Conservation (phyloP, 2,113 vertebrate genomes). For the Amia ocellicauda region DNA sequence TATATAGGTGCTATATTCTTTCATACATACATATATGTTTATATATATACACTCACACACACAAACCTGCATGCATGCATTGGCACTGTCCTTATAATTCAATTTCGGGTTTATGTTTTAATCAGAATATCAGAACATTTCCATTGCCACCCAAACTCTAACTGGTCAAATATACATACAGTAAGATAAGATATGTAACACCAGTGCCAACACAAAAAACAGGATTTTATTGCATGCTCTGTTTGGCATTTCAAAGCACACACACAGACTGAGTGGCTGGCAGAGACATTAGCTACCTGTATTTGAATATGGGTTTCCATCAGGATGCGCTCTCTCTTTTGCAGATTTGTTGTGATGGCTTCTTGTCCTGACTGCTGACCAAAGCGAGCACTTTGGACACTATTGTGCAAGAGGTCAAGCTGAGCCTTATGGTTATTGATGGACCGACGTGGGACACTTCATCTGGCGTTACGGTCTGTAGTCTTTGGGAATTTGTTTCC, state of each 20-base stretch:
- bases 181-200: too few species aligned
- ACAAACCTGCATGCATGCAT: too few species aligned
- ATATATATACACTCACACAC: too few species aligned
- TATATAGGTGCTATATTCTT: not conserved
- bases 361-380: slow-evolving; percentile 9
- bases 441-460: slow-evolving; percentile 29
- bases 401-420: slow-evolving; percentile 24
- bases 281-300: not conserved
- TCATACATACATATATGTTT: slow-evolving; percentile 5
- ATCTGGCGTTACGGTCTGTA: slow-evolving; percentile 39
- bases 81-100: too few species aligned
- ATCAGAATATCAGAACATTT: too few species aligned
- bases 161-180: too few species aligned
- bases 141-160: too few species aligned
- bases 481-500: slow-evolving; percentile 15
- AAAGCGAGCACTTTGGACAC: slow-evolving; percentile 18
- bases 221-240: too few species aligned
- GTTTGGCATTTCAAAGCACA: not conserved
- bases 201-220: too few species aligned
- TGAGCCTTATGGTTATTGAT: slow-evolving; percentile 21
- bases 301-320: not conserved
- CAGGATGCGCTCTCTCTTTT: slow-evolving; percentile 4
- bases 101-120: too few species aligned
- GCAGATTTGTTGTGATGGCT: slow-evolving; percentile 35
- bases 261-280: not conserved